Evolutionary conservation across 2,113 vertebrate species (phyloP), one percentile per base, ranked within the genome.

Genomic region (Nannospalax galili): DNA sequence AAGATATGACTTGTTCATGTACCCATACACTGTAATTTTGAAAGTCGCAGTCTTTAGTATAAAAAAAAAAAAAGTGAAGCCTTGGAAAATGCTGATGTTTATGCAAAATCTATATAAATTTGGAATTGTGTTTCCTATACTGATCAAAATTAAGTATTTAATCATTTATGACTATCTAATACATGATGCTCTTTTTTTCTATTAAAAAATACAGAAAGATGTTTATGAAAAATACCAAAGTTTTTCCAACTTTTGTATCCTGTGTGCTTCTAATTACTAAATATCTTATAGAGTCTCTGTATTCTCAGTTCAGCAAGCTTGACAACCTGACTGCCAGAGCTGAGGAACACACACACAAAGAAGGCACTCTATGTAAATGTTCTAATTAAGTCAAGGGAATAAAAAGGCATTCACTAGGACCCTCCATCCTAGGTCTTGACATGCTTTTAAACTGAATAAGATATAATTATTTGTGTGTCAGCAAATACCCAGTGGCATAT

Each of bases 361-460:
- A 58, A 48, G 26, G 37, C 12, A 96, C 93, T 60, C 96, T 96
- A 98, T 97, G 94, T 72, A 97, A 97, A 98, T 97, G 8, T 67
- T 96, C 80, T 97, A 98, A 98, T 97, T 98, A 97, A 92, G 62
- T 5, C 52, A 95, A 95, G 40, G 77, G 37, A 97, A 97, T 97
- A 92, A 78, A 97, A 97, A 97, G n/a, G 92, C 69, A 97, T 95
- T 98, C 85, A 86, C 35, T 95, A 97, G 92, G 98, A 96, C 22
- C 32, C 48, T 87, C 30, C 73, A 81, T 92, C 0, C 7, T 92
- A 89, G 94, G 95, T 97, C 19, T 40, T 91, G 42, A 10, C 12
- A 92, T n/a, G 90, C 96, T 96, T 97, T 95, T 52, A 42, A 62
- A 97, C 37, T 93, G 72, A 98, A 96, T 70, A 81, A 84, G 56